These are phyloP conservation scores for Rotaria sp. DNA, from an alignment of 2,888 invertebrate genomes.

Conservation along the genomic window DNA sequence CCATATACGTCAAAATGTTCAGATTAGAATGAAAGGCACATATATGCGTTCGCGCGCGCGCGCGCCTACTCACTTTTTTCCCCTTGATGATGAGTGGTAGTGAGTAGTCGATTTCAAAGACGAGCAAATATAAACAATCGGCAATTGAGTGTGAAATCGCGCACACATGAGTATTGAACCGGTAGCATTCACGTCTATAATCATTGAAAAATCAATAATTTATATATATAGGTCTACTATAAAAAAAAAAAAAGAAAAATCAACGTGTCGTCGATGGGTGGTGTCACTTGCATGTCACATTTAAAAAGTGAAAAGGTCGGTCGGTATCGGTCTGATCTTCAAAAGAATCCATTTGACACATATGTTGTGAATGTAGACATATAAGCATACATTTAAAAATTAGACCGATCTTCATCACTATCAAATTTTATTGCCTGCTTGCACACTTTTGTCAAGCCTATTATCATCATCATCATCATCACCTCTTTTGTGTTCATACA, in stretches of 20 bases:
- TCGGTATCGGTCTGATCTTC: neutral
- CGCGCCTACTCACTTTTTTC: too few species aligned
- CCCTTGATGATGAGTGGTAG: neutral
- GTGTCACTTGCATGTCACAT: constrained; percentile 18
- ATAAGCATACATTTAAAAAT: neutral
- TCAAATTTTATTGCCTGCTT: neutral
- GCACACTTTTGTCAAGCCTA: constrained; percentile 9
- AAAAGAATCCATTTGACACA: constrained; percentile 4
- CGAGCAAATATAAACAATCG: constrained; percentile 13
- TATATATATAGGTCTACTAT: neutral
- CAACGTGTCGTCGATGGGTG: neutral
- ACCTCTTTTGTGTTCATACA: neutral
- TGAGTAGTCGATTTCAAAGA: constrained; percentile 18
- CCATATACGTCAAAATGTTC: neutral
- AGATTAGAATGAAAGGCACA: neutral
- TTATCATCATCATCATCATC: constrained; percentile 5
- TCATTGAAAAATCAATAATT: neutral
- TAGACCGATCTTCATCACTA: neutral
- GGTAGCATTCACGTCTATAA: neutral
- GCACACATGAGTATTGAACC: neutral
- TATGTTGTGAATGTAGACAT: neutral
- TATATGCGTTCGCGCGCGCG: neutral
- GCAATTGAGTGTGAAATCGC: constrained; percentile 13
- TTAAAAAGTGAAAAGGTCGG: neutral
- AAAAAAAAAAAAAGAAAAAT: neutral